Evolutionary conservation across 1,140 invertebrate species (phyloP), one percentile per base, ranked within the genome.

Genomic region (Drosophila lacteicornis): DNA sequence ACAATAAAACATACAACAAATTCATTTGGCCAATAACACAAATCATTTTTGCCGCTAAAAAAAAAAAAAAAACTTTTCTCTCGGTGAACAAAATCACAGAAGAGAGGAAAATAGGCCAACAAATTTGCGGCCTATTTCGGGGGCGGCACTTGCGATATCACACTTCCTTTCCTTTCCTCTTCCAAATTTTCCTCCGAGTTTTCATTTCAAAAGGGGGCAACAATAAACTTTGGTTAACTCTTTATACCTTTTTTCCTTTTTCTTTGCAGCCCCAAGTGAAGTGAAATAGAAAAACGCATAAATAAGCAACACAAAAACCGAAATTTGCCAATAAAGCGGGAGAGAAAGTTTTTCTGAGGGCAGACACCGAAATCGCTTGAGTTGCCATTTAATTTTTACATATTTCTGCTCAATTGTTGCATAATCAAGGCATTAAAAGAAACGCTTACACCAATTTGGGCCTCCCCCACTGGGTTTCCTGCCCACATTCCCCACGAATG

Each of bases 241-340:
- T 46, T 76, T 60, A 50, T 51, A 73, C 69, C 57, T 59, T 49
- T 73, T 46, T 15, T 55, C 15, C 4, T 40, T 40, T 25, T 22
- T 36, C 33, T 13, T 40, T 13, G 53, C 42, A 36, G n/a, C 62
- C 46, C 43, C 47, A 75, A 82, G 81, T 90, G 80, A 70, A 90
- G 75, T 85, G 79, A 81, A 90, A 90, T 76, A 90, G 86, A 90
- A 90, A 90, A 85, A 82, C 65, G 55, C 80, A 87, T 90, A 88
- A 88, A 90, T 90, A 88, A 78, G 73, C 57, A 75, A 55, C 62
- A 79, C 80, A 88, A 84, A 88, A 66, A 77, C 61, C 70, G 33
- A 56, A 90, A 88, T 90, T 84, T 75, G 73, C 69, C 84, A 88
- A 83, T 88, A 75, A 60, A 67, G 55, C 30, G 65, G 40, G 36